Percentiles rank a stretch among this genome's conserved stretches.
Evolutionary conservation across 1,140 invertebrate genomes (phyloP).

Genomic region (Dinothrombium tinctorium): DNA sequence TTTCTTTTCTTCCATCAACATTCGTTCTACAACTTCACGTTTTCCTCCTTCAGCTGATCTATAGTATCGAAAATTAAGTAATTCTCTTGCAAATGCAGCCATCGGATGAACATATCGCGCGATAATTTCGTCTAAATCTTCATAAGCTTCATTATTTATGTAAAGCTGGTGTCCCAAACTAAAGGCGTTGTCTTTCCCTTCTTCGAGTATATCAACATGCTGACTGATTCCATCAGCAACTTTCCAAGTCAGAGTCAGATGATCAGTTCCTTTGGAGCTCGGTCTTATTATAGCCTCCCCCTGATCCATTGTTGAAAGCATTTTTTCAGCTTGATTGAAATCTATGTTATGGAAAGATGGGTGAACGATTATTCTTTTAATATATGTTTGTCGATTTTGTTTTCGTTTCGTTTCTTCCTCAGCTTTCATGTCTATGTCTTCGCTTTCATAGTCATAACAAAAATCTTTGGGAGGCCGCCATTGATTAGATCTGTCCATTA

Average conservation of each 20-base stretch:
- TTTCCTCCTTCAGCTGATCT: conserved; percentile 17
- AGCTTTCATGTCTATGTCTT: conserved; percentile 48
- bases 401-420: conserved; percentile 58
- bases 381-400: conserved; percentile 50
- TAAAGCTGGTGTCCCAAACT: conserved; percentile 67
- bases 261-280: conserved; percentile 83
- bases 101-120: conserved; percentile 86
- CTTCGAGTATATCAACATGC: conserved; percentile 83
- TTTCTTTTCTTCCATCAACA: conserved; percentile 57
- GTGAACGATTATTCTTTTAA: conserved; percentile 91
- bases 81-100: conserved; percentile 68
- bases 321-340: conserved; percentile 68
- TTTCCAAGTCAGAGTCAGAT: conserved; percentile 95
- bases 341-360: conserved; percentile 92
- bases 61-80: conserved; percentile 51
- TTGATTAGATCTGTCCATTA: conserved; percentile 61
- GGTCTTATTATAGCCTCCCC: conserved; percentile 89
- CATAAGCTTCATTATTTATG: conserved; percentile 55
- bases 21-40: conserved; percentile 59
- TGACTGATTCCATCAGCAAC: conserved; percentile 79
- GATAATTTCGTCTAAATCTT: conserved; percentile 97
- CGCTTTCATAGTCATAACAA: conserved; percentile 70
- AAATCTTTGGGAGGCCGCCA: conserved; percentile 53
- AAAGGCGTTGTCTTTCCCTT: conserved; percentile 90
- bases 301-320: conserved; percentile 74